Evolutionary conservation across 92 coral and sea anemone species (phyloP), one percentile per base, ranked within the genome.

Genomic region (Pocillopora grandis): DNA sequence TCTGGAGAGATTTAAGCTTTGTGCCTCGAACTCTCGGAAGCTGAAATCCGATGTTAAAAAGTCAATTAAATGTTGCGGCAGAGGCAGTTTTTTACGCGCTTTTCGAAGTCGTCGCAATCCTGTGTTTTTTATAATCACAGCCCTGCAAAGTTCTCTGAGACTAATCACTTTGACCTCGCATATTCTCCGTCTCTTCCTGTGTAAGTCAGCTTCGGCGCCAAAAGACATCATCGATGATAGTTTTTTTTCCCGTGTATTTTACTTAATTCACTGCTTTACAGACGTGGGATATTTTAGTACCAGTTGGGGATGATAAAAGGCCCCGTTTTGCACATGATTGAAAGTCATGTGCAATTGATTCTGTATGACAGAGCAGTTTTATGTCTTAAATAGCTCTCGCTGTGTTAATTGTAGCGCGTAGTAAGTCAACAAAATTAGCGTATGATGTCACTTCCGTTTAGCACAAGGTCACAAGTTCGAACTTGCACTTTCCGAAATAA

Each of bases 361-460:
- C 86, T 31, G 20, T 61, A 79, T 83, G 86, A 83, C 86, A 73
- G 31, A 63, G 86, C 79, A 57, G 65, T 31, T 62, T 52, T 72
- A 80, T 48, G 74, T 72, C 75, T 58, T 62, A 83, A 73, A 83
- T 83, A 72, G 79, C 71, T 0, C 58, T 9, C 72, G 61, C 72
- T 60, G 79, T 79, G 72, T 82, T 73, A 62, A 83, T 83, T 52
- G 9, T 63, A 12, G 73, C 55, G 86, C 73, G 86, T 71, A 37
- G 62, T 82, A 73, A 83, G 33, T 7, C 42, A 83, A 60, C 81
- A 76, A 17, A 63, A 68, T 86, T 90, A 76, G 90, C 77, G 12
- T 82, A 68, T 90, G 89, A 90, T 86, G 92, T 90, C 92, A 90
- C 78, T 90, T 86, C 92, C 92, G 78, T 80, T 89, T 1, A 13